Evolutionary conservation across 2,888 invertebrate genomes (phyloP).

Genomic region (Caenorhabditis sp.): DNA sequence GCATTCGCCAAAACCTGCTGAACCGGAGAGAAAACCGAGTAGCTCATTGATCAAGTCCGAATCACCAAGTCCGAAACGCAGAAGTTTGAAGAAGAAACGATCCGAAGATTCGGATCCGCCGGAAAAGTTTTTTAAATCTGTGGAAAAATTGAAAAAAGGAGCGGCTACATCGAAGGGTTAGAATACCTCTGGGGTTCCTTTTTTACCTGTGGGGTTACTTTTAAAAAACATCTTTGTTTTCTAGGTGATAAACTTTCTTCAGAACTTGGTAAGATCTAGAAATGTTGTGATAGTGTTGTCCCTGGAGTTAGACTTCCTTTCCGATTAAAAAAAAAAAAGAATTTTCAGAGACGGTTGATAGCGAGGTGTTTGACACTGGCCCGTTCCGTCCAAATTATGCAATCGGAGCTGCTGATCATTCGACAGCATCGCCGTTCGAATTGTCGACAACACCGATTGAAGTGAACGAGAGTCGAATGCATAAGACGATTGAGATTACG

Average conservation of each 20-base stretch:
- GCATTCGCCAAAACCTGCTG: neutral
- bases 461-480: conserved; percentile 90
- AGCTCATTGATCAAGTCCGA: conserved; percentile 8
- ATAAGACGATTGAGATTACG: conserved; percentile 86
- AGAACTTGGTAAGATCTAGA: conserved; percentile 24
- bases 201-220: neutral
- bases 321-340: neutral
- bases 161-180: neutral
- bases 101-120: conserved; percentile 37
- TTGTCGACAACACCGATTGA: conserved; percentile 98
- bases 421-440: conserved; percentile 90
- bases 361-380: conserved; percentile 65
- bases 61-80: conserved; percentile 30
- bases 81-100: conserved; percentile 19
- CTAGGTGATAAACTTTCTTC: conserved; percentile 5
- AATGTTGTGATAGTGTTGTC: conserved; percentile 17
- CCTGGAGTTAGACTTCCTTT: no score
- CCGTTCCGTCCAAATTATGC: conserved; percentile 58
- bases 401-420: conserved; percentile 45
- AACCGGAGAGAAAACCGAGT: neutral
- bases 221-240: neutral
- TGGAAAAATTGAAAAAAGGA: neutral
- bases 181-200: neutral
- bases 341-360: conserved; percentile 63
- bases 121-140: neutral